These are phyloP conservation scores for Orientallactaga bullata DNA, from an alignment of 2,113 vertebrate species.

Conservation along the genomic window DNA sequence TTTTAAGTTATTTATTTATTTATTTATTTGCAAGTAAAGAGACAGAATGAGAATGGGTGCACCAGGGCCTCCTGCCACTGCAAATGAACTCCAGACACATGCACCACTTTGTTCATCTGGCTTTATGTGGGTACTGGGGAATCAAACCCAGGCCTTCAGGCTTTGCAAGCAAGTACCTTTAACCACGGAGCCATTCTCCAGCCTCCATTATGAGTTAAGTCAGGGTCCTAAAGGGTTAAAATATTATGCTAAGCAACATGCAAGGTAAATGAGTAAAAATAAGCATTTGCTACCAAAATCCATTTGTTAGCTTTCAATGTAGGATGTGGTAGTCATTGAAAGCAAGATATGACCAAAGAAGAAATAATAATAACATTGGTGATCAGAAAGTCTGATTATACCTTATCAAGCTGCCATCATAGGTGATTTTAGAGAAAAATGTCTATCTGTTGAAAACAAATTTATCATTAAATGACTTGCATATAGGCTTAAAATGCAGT, in stretches of 20 bases:
- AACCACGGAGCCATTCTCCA: too few relatives aligned
- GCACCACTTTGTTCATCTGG: too few relatives aligned
- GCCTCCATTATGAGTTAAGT: neutral
- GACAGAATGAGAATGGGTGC: too few relatives aligned
- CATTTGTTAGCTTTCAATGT: constrained; percentile 36
- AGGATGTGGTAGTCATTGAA: neutral
- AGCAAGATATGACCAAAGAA: constrained; percentile 49
- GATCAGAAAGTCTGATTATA: neutral
- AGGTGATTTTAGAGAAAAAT: constrained; percentile 20
- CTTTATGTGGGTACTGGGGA: too few relatives aligned
- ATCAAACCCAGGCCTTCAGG: too few relatives aligned
- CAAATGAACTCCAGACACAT: too few relatives aligned
- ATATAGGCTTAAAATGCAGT: constrained; percentile 44
- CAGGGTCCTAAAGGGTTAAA: neutral
- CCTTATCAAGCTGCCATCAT: constrained; percentile 28
- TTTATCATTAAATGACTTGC: constrained; percentile 31
- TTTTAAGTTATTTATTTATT: too few relatives aligned
- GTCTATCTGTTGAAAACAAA: constrained; percentile 15
- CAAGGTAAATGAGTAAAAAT: constrained; percentile 13
- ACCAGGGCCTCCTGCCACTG: too few relatives aligned
- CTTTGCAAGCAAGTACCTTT: too few relatives aligned
- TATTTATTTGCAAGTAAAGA: too few relatives aligned
- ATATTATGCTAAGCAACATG: constrained; percentile 33
- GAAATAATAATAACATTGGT: constrained; percentile 11
- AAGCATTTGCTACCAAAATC: constrained; percentile 32